Evolutionary conservation across 2,797 vertebrate species (phyloP).

Genomic region (Pseudocheirus occidentalis): DNA sequence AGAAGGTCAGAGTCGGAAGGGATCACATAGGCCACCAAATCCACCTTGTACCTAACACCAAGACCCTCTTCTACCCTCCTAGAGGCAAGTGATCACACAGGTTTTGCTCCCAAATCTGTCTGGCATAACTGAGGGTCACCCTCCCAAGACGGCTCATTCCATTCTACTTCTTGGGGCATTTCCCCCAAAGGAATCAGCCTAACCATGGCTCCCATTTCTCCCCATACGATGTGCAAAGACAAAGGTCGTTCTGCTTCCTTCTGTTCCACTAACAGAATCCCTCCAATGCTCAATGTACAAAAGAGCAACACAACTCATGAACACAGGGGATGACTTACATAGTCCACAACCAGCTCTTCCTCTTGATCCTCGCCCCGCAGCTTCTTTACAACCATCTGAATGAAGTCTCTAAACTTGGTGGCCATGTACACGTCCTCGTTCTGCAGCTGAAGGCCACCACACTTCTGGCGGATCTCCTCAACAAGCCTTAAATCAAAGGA

Average conservation of each 20-base stretch:
- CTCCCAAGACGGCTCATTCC: not conserved
- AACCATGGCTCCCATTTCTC: not conserved
- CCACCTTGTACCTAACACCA: not conserved
- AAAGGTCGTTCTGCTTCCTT: not conserved
- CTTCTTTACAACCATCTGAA: conserved; percentile 92
- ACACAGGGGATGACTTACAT: conserved; percentile 85
- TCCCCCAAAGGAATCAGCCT: not conserved
- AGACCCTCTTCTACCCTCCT: not conserved
- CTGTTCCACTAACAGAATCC: not conserved
- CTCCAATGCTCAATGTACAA: not conserved
- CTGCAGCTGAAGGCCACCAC: conserved; percentile 89
- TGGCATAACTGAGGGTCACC: no score
- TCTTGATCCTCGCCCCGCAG: conserved; percentile 92
- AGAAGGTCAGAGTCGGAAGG: not conserved
- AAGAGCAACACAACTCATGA: not conserved
- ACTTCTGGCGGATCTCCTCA: conserved; percentile 95
- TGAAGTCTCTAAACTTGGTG: conserved; percentile 92
- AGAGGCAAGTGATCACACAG: not conserved
- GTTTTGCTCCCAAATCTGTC: no score
- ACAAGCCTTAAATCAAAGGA: conserved; percentile 88
- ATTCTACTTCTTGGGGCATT: not conserved
- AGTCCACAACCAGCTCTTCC: conserved; percentile 89
- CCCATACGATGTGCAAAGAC: not conserved
- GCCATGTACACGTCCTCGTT: conserved; percentile 98
- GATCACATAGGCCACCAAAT: not conserved